A percentile compares a stretch with the other conserved stretches of the same genome.
These are phyloP conservation scores for Lucilia sericata DNA, from an alignment of 1,140 invertebrate species.

Conservation along the genomic window DNA sequence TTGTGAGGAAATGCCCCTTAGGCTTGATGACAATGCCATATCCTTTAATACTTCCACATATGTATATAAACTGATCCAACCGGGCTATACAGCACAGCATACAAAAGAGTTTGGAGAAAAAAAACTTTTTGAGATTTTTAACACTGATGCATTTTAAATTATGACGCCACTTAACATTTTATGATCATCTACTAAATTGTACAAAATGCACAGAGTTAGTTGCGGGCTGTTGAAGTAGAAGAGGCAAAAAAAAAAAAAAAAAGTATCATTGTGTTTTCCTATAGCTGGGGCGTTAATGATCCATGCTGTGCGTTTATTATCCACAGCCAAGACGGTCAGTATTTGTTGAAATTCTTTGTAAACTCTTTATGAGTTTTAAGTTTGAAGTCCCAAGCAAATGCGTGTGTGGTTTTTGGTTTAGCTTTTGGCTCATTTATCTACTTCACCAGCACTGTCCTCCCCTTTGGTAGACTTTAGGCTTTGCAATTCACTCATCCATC, in stretches of 20 bases:
- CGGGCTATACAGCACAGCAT: too few species aligned
- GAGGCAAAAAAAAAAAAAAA: too few species aligned
- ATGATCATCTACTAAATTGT: slow-evolving; percentile 29
- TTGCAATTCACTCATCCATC: not conserved
- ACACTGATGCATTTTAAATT: slow-evolving; percentile 66
- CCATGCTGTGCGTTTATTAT: slow-evolving; percentile 43
- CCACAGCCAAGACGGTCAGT: not conserved
- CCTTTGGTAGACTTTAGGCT: not conserved
- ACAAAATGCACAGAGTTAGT: not conserved
- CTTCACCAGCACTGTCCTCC: not conserved
- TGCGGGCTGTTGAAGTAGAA: not conserved
- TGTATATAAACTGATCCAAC: not conserved
- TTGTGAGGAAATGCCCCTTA: slow-evolving; percentile 41
- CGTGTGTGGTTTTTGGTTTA: not conserved
- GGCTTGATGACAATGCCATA: slow-evolving; percentile 59
- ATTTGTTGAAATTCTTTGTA: slow-evolving; percentile 16
- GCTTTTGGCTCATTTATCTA: slow-evolving; percentile 24
- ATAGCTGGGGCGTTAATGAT: slow-evolving; percentile 41
- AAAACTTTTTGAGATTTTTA: slow-evolving; percentile 18
- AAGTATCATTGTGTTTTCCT: too few species aligned
- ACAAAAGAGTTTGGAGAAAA: too few species aligned
- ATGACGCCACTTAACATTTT: slow-evolving; percentile 66
- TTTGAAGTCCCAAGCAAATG: not conserved
- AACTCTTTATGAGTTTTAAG: not conserved
- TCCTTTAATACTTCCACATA: slow-evolving; percentile 44